phyloP scores from a whole-genome alignment of 2,113 vertebrate species.

The Lampris megalopsis region DNA sequence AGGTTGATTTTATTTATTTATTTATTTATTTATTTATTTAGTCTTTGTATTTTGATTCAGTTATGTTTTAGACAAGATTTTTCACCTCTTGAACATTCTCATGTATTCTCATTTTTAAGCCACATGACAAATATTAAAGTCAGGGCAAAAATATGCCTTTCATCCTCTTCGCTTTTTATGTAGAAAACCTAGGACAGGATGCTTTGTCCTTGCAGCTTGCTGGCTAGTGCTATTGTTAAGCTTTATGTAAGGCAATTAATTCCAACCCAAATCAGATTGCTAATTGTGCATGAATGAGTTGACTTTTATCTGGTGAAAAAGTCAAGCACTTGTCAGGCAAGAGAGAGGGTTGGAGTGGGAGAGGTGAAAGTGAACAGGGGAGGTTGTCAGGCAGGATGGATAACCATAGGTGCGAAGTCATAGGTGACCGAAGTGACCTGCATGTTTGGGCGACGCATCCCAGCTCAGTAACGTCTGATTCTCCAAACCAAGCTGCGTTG shows the following conservation, averaged over 20 bases:
- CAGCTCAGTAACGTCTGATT: background rate
- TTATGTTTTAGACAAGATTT: no score
- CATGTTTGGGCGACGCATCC: background rate
- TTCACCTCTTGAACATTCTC: background rate
- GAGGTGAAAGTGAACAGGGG: background rate
- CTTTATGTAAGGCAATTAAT: slow-evolving; percentile 6
- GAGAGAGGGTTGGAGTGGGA: background rate
- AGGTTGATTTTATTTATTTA: no score
- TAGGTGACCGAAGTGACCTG: background rate
- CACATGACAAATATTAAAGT: background rate
- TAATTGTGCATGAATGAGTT: slow-evolving; percentile 1
- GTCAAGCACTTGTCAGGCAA: background rate
- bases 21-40: no score
- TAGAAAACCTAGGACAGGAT: background rate
- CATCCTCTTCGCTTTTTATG: background rate
- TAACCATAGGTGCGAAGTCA: background rate
- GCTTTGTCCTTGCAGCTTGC: background rate
- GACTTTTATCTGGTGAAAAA: background rate
- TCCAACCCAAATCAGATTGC: slow-evolving; percentile 15
- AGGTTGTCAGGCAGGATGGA: no score
- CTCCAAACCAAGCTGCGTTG: no score
- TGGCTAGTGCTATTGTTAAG: background rate
- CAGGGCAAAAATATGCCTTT: background rate
- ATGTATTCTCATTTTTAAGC: background rate
- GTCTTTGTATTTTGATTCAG: no score